Evolutionary conservation across 2,888 invertebrate genomes (phyloP).

Genomic region (Rotaria socialis): DNA sequence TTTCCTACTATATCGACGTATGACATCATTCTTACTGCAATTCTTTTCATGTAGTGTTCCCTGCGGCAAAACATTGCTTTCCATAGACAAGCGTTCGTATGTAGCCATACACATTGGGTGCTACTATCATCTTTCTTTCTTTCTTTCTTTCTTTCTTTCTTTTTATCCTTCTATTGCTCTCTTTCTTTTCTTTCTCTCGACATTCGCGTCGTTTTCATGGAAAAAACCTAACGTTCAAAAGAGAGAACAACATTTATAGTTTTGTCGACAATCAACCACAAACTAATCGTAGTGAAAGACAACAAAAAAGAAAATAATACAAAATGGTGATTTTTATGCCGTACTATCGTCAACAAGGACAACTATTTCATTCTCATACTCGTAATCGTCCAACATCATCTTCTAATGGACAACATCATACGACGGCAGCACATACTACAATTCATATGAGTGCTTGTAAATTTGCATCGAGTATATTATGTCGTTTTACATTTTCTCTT

Average conservation of each 20-base stretch:
- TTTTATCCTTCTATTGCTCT: not conserved
- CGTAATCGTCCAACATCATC: not conserved
- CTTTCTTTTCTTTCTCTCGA: not conserved
- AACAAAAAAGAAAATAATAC: not conserved
- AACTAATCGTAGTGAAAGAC: not conserved
- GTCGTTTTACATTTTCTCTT: not conserved
- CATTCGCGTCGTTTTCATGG: not conserved
- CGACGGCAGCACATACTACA: not conserved
- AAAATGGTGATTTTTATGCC: slow-evolving; percentile 11
- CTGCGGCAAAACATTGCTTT: not conserved
- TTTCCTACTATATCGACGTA: not conserved
- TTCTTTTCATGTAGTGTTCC: not conserved
- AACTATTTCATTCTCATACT: not conserved
- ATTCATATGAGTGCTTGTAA: slow-evolving; percentile 2
- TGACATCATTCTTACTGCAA: not conserved
- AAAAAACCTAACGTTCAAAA: not conserved
- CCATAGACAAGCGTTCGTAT: not conserved
- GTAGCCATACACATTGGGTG: not conserved
- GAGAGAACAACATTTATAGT: not conserved
- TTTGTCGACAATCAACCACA: not conserved
- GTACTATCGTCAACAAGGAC: slow-evolving; percentile 2
- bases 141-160: not conserved
- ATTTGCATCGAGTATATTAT: not conserved
- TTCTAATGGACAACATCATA: not conserved
- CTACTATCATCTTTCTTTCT: not conserved